Evolutionary conservation across 2,888 invertebrate genomes (phyloP), one percentile per base, ranked within the genome.

Genomic region (Neuroscelio doddi): DNA sequence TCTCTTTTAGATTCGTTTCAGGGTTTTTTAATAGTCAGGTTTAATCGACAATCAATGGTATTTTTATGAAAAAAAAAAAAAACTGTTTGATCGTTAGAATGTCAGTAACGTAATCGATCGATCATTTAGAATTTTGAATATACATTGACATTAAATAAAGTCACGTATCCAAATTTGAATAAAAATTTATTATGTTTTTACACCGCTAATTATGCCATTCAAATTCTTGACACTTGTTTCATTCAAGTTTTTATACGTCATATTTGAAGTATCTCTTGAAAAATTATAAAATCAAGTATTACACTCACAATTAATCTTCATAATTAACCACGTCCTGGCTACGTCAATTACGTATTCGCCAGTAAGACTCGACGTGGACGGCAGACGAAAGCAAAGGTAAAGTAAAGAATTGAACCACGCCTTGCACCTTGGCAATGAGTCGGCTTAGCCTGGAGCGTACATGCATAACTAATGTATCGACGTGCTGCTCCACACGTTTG

Each of bases 341-440:
- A 17, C 36, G 36, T 44, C 29, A 27, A 44, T 44, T 24, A 44
- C 14, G 42, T 14, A 44, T 44, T 44, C 27, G 24, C 14, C 12
- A 14, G 42, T 14, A 15, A 24, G 27, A 44, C 12, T 39, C 36
- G 14, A 47, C 32, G 30, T 17, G 17, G 46, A 46, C 27, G 36
- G 38, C 38, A 45, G 29, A 53, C 38, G 53, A 53, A 53, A 46
- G 38, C 53, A 17, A 21, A 12, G 36, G 29, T 12, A 26, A n/a
- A 17, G n/a, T 14, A 36, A 42, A 53, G 45, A 14, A 45, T 38
- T 38, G 34, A n/a, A 27, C 44, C 53, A 46, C 53, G 26, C 46
- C 53, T 53, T 21, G 39, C 45, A 39, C 53, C 53, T 47, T 47
- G 47, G 47, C 47, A 32, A 21, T 46, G 46, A 46, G 34, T 41